Evolutionary conservation across 2,113 vertebrate species (phyloP).

Genomic region (Alligator mississippiensis): DNA sequence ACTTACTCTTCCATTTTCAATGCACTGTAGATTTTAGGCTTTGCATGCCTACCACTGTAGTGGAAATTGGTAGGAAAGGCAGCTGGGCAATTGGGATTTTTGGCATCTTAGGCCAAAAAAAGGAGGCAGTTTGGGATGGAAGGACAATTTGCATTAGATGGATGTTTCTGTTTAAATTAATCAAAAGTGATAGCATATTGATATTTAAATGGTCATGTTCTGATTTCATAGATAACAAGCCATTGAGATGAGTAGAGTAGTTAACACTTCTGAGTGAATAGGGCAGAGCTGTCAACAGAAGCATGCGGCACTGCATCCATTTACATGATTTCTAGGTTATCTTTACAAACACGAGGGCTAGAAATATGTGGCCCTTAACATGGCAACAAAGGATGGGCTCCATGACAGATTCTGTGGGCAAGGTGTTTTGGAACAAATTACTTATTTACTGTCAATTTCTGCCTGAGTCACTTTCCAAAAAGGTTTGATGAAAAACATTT

Average conservation of each 20-base stretch:
- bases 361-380: not conserved
- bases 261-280: conserved; percentile 17
- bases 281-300: not conserved
- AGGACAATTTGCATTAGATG: conserved; percentile 60
- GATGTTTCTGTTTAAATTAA: conserved; percentile 44
- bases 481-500: not conserved
- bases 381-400: not conserved
- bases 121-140: conserved; percentile 12
- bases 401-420: not conserved
- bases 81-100: conserved; percentile 32
- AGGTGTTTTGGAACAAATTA: not conserved
- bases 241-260: not conserved
- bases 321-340: not conserved
- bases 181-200: conserved; percentile 5
- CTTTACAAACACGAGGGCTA: not conserved
- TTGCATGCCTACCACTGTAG: conserved; percentile 11
- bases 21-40: not conserved
- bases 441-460: not conserved
- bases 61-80: conserved; percentile 31
- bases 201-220: conserved; percentile 24
- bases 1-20: conserved; percentile 41
- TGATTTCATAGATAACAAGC: conserved; percentile 36
- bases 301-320: not conserved
- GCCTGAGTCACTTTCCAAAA: not conserved
- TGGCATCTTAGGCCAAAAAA: conserved; percentile 21